Percentiles rank a stretch among this genome's conserved stretches.
Conservation (phyloP, 2,113 vertebrate genomes). For the Sardina pilchardus region DNA sequence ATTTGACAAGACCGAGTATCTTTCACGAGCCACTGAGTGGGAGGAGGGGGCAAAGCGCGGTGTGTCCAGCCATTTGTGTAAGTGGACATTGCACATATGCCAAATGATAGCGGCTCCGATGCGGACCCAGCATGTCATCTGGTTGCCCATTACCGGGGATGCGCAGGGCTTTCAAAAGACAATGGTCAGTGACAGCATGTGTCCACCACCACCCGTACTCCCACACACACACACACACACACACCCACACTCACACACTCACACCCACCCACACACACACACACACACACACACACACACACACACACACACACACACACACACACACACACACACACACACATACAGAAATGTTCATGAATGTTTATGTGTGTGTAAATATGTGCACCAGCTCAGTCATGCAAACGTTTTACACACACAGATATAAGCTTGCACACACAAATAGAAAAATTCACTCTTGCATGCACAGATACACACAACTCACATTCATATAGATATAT, state of each 20-base stretch:
- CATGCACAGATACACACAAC: not conserved
- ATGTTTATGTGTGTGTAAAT: not conserved
- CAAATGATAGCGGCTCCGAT: conserved; percentile 39
- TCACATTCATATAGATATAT: not conserved
- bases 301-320: conserved; percentile 17
- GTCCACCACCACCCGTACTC: not conserved
- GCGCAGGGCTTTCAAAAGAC: conserved; percentile 15
- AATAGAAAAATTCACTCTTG: not conserved
- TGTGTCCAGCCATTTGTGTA: conserved; percentile 26
- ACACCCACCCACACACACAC: conserved; percentile 7
- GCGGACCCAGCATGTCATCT: conserved; percentile 37
- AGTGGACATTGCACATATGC: conserved; percentile 31
- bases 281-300: conserved; percentile 19
- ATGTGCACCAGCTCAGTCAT: not conserved
- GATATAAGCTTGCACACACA: not conserved
- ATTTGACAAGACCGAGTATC: conserved; percentile 39
- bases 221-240: conserved; percentile 33
- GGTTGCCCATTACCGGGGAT: conserved; percentile 25
- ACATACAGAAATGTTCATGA: not conserved
- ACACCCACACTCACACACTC: not conserved
- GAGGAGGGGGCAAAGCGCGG: not conserved
- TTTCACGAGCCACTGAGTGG: not conserved
- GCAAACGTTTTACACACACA: not conserved
- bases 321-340: conserved; percentile 13
- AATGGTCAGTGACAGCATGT: conserved; percentile 17